Evolutionary conservation across 2,797 vertebrate species (phyloP).

Genomic region (Allochrocebus solatus): DNA sequence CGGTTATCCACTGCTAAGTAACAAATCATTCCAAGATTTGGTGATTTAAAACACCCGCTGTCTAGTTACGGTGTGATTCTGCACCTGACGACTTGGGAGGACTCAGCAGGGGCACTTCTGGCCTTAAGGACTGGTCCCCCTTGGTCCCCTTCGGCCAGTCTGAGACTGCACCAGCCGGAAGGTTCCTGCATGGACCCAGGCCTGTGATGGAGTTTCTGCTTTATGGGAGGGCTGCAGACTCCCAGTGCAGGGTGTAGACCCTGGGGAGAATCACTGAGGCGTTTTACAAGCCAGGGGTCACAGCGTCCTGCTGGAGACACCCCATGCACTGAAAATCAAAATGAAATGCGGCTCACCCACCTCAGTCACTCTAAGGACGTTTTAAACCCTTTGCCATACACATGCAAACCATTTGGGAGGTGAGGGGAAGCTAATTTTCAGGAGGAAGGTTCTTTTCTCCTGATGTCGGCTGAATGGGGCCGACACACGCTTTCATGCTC

Average conservation of each 20-base stretch:
- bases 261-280: not conserved
- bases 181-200: not conserved
- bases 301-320: not conserved
- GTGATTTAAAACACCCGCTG: fast-evolving
- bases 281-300: not conserved
- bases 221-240: no score
- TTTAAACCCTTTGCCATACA: not conserved
- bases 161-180: fast-evolving
- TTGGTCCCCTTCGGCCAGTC: no score
- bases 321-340: no score
- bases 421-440: not conserved
- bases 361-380: not conserved
- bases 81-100: fast-evolving
- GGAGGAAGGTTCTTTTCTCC: no score
- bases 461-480: not conserved
- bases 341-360: not conserved
- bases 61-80: no score
- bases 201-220: not conserved
- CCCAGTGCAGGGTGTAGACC: not conserved
- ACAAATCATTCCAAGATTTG: not conserved
- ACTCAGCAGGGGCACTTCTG: not conserved
- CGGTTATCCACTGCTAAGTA: not conserved
- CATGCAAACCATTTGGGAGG: not conserved
- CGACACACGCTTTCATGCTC: not conserved
- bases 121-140: not conserved